Evolutionary conservation across 2,113 vertebrate genomes (phyloP).

Genomic region (Urocynchramus pylzowi): DNA sequence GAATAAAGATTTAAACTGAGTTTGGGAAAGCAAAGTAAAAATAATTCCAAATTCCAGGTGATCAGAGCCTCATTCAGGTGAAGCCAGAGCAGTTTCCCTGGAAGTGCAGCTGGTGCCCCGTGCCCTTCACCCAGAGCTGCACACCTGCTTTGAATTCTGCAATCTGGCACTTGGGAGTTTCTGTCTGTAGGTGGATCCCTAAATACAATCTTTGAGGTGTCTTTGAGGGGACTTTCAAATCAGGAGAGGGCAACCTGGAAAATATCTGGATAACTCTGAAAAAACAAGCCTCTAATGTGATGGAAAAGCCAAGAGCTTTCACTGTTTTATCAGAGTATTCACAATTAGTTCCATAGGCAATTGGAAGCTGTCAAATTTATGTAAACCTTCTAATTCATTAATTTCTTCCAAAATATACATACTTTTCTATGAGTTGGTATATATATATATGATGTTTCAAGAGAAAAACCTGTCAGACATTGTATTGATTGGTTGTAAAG

Average conservation of each 20-base stretch:
- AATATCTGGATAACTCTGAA: background rate
- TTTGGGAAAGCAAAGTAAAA: background rate
- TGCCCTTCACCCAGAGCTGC: background rate
- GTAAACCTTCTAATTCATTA: background rate
- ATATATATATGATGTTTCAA: background rate
- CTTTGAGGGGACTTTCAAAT: background rate
- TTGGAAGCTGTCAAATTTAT: background rate
- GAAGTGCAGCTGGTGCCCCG: background rate
- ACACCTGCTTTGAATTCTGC: background rate
- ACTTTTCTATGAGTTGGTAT: background rate
- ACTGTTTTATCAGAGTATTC: background rate
- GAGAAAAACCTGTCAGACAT: background rate
- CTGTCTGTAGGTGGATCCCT: fast-evolving
- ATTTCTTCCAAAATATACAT: background rate
- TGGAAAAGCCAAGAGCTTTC: background rate
- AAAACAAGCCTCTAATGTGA: background rate
- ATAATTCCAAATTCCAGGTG: background rate
- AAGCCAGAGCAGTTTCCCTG: background rate
- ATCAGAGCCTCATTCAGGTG: background rate
- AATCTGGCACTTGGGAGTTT: background rate
- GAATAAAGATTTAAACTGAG: background rate
- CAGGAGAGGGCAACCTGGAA: background rate
- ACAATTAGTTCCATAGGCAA: background rate
- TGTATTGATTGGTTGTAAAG: background rate
- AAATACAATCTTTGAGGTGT: background rate